These are phyloP conservation scores for Geotrypetes seraphini DNA, from an alignment of 2,797 vertebrate genomes.

Conservation along the genomic window DNA sequence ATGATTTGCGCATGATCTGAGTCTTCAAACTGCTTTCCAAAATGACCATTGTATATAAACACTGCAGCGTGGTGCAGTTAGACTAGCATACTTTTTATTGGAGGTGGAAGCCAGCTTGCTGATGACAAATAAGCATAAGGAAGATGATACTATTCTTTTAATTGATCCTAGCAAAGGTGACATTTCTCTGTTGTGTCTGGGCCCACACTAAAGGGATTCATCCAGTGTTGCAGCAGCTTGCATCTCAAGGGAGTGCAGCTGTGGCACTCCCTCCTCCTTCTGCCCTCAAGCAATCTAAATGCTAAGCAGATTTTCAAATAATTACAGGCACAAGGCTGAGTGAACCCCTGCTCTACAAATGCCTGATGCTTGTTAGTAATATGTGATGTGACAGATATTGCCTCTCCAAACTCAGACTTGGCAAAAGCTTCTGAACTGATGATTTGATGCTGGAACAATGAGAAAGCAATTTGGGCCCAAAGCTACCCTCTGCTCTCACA, in stretches of 20 bases:
- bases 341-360: constrained; percentile 14
- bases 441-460: neutral
- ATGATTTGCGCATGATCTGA: too few relatives aligned
- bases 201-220: constrained; percentile 18
- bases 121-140: constrained; percentile 19
- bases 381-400: constrained; percentile 15
- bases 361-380: constrained; percentile 37
- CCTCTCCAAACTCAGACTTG: constrained; percentile 6
- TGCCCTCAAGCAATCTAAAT: constrained; percentile 45
- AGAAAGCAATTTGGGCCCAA: neutral
- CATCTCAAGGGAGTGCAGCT: constrained; percentile 30
- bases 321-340: constrained; percentile 24
- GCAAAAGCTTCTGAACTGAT: neutral
- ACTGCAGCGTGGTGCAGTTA: too few relatives aligned
- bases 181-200: constrained; percentile 23
- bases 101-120: neutral
- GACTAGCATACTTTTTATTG: too few relatives aligned
- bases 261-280: constrained; percentile 14
- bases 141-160: constrained; percentile 17
- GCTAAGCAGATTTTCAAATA: constrained; percentile 42
- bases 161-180: constrained; percentile 17
- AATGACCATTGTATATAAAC: too few relatives aligned
- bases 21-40: too few relatives aligned
- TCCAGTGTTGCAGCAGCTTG: constrained; percentile 5
- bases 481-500: too few relatives aligned